Conservation (phyloP, 2,113 vertebrate genomes). For the Ranitomeya imitator region DNA sequence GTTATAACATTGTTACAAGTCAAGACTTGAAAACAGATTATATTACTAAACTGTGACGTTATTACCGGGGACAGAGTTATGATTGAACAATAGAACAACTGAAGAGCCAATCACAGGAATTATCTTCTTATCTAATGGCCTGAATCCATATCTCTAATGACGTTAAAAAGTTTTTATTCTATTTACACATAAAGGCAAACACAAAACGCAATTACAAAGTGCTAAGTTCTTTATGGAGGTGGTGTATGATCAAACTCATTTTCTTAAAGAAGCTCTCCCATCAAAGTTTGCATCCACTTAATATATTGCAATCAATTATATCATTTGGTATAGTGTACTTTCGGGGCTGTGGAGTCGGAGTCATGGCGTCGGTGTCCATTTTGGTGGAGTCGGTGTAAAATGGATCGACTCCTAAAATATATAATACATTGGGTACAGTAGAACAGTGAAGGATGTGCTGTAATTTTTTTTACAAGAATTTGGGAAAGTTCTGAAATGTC, state of each 20-base stretch:
- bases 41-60: neutral
- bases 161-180: neutral
- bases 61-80: neutral
- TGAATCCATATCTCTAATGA: neutral
- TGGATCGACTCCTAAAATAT: too few species aligned
- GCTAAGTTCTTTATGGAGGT: neutral
- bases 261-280: too few species aligned
- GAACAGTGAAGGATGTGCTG: too few species aligned
- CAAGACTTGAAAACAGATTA: neutral
- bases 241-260: neutral
- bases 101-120: neutral
- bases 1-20: neutral
- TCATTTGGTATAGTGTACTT: too few species aligned
- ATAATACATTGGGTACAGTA: too few species aligned
- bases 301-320: too few species aligned
- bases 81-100: neutral
- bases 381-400: too few species aligned
- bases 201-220: neutral
- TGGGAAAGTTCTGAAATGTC: too few species aligned
- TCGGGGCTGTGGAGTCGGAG: too few species aligned
- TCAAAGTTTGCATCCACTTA: too few species aligned
- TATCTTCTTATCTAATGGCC: neutral
- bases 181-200: neutral
- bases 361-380: too few species aligned
- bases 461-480: too few species aligned